Evolutionary conservation across 2,797 vertebrate species (phyloP), one percentile per base, ranked within the genome.

Genomic region (Labroides dimidiatus): DNA sequence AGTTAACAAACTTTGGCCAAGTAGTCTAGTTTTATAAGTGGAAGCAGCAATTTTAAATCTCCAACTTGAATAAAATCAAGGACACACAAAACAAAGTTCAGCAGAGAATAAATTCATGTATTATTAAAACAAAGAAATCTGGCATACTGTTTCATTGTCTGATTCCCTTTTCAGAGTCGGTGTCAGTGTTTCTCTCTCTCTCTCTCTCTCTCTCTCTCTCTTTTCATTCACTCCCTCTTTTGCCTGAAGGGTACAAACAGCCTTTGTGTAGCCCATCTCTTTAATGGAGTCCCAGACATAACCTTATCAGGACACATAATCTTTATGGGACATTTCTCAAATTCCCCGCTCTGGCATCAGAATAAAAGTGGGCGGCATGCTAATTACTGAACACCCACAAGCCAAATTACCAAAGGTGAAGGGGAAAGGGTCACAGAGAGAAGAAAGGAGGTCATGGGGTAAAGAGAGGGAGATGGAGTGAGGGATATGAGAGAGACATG

Each of bases 311-410:
- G 91, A 85, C 69, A 76, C 77, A 66, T 72, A 47, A 95, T 94
- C 94, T 93, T 90, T 87, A 89, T 85, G 84, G 81, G 85, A 85
- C 89, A 93, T 94, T 94, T 93, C 88, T 91, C 78, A 88, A 87
- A 94, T 93, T 94, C 93, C 87, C 79, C 15, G n/a, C 72, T 66
- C 78, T 89, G 87, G 89, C 77, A 86, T 86, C 81, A 75, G 85
- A 81, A 92, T 88, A 84, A 86, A 90, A 88, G 88, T 71, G 80
- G 82, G 84, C 81, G 87, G 89, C 84, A 72, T 77, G 65, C 75
- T 90, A 89, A 91, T 91, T 84, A 87, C 84, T 87, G 80, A 66
- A 91, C 89, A 89, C 84, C 91, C 90, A 89, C 89, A 77, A 90
- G 87, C 77, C 37, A 87, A 86, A 91, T 91, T 87, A 87, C 50